Conservation (phyloP, 2,888 invertebrate genomes). For the Hirtodrosophila histrioides region DNA sequence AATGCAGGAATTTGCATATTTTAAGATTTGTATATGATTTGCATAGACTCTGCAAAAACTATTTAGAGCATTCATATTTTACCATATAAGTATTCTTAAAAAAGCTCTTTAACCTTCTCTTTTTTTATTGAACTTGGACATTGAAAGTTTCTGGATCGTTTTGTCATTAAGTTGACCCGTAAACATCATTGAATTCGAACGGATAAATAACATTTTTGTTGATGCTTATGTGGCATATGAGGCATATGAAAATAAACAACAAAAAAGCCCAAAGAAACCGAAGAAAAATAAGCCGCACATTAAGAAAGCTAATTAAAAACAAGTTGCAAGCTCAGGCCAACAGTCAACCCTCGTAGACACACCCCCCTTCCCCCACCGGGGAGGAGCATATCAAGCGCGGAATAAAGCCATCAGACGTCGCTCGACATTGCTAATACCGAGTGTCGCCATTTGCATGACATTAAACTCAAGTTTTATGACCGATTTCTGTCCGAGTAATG, state of each 20-base stretch:
- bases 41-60: slow-evolving; percentile 35
- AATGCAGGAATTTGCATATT: slow-evolving; percentile 50
- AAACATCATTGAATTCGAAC: slow-evolving; percentile 29
- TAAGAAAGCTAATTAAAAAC: slow-evolving; percentile 63
- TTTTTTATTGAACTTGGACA: background rate
- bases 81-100: slow-evolving; percentile 1
- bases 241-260: slow-evolving; percentile 42
- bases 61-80: slow-evolving; percentile 25
- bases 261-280: slow-evolving; percentile 18
- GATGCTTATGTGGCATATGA: slow-evolving; percentile 30
- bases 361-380: no score
- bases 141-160: slow-evolving; percentile 17
- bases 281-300: slow-evolving; percentile 47
- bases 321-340: slow-evolving; percentile 33
- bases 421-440: slow-evolving; percentile 60
- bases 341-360: slow-evolving; percentile 20
- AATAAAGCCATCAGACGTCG: slow-evolving; percentile 67
- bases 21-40: slow-evolving; percentile 7
- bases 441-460: slow-evolving; percentile 72
- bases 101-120: background rate
- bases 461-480: slow-evolving; percentile 72
- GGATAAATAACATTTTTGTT: slow-evolving; percentile 19
- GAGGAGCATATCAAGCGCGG: slow-evolving; percentile 35
- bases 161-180: slow-evolving; percentile 20
- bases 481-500: slow-evolving; percentile 58